A percentile compares a stretch with the other conserved stretches of the same genome.
These are phyloP conservation scores for Ophion ellenae DNA, from an alignment of 2,888 invertebrate genomes.

Conservation along the genomic window DNA sequence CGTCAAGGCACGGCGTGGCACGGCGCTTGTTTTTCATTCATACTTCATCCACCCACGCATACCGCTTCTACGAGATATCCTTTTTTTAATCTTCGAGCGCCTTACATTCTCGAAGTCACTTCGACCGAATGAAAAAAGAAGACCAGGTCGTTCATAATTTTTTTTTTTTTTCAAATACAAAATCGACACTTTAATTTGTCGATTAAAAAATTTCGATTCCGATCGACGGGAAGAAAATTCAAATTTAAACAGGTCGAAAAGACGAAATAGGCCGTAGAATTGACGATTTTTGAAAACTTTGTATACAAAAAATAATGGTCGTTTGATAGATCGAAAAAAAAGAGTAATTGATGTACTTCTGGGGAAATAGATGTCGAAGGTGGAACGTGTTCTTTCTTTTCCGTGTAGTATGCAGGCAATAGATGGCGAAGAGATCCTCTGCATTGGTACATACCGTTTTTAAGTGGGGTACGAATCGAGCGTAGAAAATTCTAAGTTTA, in stretches of 20 bases:
- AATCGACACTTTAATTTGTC: too few relatives aligned
- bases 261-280: not conserved
- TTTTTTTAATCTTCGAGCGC: not conserved
- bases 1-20: constrained; percentile 14
- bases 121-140: too few relatives aligned
- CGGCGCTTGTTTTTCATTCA: constrained; percentile 2
- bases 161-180: too few relatives aligned
- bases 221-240: not conserved
- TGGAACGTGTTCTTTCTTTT: not conserved
- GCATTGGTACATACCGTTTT: not conserved
- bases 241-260: not conserved
- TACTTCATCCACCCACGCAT: not conserved
- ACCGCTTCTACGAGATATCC: not conserved
- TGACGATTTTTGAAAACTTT: not conserved
- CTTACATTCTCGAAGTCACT: too few relatives aligned
- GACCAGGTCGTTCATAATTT: too few relatives aligned
- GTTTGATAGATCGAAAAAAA: not conserved
- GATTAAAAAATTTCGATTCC: not conserved
- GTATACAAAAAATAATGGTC: not conserved
- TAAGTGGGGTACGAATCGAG: constrained; percentile 49
- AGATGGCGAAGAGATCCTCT: constrained; percentile 4
- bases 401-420: not conserved
- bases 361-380: not conserved
- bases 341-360: not conserved
- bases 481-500: constrained; percentile 56